Conservation (phyloP, 2,113 vertebrate species). For the Morphnarchus princeps region DNA sequence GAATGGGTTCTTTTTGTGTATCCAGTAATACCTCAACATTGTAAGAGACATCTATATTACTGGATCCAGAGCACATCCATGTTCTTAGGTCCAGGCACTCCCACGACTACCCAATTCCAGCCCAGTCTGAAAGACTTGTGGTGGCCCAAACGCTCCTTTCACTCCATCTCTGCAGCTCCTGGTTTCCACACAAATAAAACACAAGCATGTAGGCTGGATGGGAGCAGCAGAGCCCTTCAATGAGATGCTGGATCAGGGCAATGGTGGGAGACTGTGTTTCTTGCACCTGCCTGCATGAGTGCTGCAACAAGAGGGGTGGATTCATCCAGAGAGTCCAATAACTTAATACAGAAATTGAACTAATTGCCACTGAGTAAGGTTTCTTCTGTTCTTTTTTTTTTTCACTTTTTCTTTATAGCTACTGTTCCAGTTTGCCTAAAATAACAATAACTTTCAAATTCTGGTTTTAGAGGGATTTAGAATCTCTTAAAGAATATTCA, state of each 20-base stretch:
- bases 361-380: background rate
- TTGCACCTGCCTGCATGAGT: accelerated
- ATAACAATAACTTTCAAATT: background rate
- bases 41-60: background rate
- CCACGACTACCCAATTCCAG: background rate
- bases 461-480: background rate
- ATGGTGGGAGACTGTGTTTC: background rate
- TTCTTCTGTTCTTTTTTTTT: background rate
- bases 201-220: background rate
- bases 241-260: background rate
- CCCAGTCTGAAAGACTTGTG: background rate
- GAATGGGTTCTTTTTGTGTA: background rate
- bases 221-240: background rate
- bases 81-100: background rate
- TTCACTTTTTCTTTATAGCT: background rate
- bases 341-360: background rate
- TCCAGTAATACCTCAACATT: background rate
- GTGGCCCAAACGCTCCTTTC: background rate
- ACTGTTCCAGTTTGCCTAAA: background rate
- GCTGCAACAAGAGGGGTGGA: background rate
- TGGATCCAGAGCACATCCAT: background rate
- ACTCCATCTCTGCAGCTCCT: background rate
- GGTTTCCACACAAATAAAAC: background rate
- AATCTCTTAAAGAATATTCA: background rate
- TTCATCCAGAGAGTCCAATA: accelerated